A percentile compares a stretch with the other conserved stretches of the same genome.
Conservation (phyloP, 2,888 invertebrate species). For the Stenodema calcarata region DNA sequence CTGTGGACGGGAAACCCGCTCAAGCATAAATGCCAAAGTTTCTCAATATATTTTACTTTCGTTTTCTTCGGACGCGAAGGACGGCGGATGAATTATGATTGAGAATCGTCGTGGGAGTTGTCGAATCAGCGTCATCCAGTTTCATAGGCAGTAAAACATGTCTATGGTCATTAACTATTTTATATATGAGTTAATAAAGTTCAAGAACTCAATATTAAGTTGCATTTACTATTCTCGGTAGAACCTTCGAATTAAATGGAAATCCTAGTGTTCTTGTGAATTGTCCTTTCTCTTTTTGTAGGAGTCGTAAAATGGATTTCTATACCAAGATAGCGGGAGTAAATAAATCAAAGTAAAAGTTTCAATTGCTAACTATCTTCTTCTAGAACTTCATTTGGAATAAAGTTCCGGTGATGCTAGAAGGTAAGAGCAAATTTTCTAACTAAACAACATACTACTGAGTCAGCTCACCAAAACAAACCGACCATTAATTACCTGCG, state of each 20-base stretch:
- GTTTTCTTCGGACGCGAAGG: background rate
- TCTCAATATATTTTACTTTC: background rate
- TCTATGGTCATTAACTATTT: background rate
- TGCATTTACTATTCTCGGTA: background rate
- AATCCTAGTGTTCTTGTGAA: no score
- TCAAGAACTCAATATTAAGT: background rate
- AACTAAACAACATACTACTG: no score
- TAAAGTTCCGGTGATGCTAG: no score
- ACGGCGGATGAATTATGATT: background rate
- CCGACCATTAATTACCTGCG: no score
- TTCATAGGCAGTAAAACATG: background rate
- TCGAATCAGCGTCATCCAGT: background rate
- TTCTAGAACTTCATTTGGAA: no score
- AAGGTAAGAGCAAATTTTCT: no score
- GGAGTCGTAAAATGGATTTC: no score
- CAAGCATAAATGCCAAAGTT: background rate
- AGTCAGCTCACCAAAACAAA: no score
- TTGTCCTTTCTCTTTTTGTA: no score
- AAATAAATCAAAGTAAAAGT: no score
- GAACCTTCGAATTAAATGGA: background rate
- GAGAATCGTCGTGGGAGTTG: background rate
- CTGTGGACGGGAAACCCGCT: background rate
- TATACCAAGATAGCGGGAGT: no score
- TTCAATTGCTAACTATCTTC: no score
- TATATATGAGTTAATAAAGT: background rate